Conservation (phyloP, 2,113 vertebrate species). For the Sinocyclocheilus anshuiensis region DNA sequence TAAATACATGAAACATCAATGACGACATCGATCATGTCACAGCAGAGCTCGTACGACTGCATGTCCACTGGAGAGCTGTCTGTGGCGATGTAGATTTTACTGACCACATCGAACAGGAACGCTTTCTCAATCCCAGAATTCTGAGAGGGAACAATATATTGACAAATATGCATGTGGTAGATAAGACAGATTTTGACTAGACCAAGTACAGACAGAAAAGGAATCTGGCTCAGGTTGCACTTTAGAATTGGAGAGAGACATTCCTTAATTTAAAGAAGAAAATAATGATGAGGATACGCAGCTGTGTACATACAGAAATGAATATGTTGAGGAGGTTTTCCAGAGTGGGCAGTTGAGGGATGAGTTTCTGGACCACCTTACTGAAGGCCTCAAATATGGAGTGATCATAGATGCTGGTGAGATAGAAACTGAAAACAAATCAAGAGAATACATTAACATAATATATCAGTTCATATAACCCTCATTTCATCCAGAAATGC, state of each 20-base stretch:
- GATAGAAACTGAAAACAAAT: conserved; percentile 87
- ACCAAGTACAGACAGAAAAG: not conserved
- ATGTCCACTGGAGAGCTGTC: conserved; percentile 99
- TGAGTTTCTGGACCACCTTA: conserved; percentile 99
- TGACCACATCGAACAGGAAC: conserved; percentile 98
- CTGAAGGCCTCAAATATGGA: conserved; percentile 99
- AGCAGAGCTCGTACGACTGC: conserved; percentile 98
- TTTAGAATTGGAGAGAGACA: too few species aligned
- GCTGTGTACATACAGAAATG: conserved; percentile 85
- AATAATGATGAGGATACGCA: not conserved
- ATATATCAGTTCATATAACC: not conserved
- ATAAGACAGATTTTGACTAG: not conserved
- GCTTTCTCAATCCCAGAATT: conserved; percentile 99
- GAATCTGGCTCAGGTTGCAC: not conserved
- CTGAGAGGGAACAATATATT: conserved; percentile 67
- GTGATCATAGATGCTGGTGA: conserved; percentile 99
- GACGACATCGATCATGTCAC: conserved; percentile 99
- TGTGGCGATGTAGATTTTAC: conserved; percentile 99
- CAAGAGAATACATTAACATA: not conserved
- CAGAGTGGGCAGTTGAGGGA: conserved; percentile 95
- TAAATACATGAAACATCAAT: conserved; percentile 99
- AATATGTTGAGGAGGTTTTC: conserved; percentile 99
- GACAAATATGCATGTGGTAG: not conserved
- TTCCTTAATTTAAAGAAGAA: too few species aligned
- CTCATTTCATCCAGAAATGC: not conserved